Conservation (phyloP, 1,140 invertebrate species). For the Drosophila melanogaster region Release_6_plus_ISO1_MT NT_033777.3:31030001-31030500, state of each 20-base stretch:
- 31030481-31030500: constrained; percentile 66
- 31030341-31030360: constrained; percentile 17
- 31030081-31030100: constrained; percentile 75
- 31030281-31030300: constrained; percentile 77
- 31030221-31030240: constrained; percentile 15
- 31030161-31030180: constrained; percentile 70
- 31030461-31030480: constrained; percentile 36
- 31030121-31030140: constrained; percentile 76
- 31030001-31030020: constrained; percentile 63
- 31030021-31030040: constrained; percentile 54
- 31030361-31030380: not conserved
- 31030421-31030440: constrained; percentile 53
- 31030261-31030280: constrained; percentile 81
- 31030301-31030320: constrained; percentile 73
- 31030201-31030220: constrained; percentile 63
- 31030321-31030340: constrained; percentile 35
- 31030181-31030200: constrained; percentile 76
- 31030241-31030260: constrained; percentile 72
- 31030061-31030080: constrained; percentile 65
- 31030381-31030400: constrained; percentile 6
- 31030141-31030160: constrained; percentile 69
- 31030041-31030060: constrained; percentile 57
- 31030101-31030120: constrained; percentile 80
- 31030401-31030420: constrained; percentile 61
- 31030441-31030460: constrained; percentile 29